These are phyloP conservation scores for Heliconius congener DNA, from an alignment of 1,140 invertebrate species.

Conservation along the genomic window DNA sequence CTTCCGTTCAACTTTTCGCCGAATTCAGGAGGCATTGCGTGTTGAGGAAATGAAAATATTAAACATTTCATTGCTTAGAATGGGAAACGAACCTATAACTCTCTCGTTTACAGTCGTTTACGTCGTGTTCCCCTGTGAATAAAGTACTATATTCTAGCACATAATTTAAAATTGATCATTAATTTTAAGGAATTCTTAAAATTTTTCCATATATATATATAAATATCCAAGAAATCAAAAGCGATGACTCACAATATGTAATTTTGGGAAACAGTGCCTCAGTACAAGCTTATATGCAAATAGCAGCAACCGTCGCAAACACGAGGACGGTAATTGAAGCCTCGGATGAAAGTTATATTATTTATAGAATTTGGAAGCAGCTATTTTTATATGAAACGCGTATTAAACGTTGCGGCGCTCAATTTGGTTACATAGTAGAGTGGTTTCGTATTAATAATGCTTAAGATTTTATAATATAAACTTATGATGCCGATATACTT, in stretches of 20 bases:
- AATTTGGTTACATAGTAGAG: background rate
- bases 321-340: constrained; percentile 13
- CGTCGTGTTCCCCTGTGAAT: too few species aligned
- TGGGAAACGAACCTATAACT: too few species aligned
- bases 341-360: constrained; percentile 23
- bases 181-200: too few species aligned
- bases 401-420: background rate
- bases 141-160: too few species aligned
- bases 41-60: too few species aligned
- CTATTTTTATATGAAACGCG: constrained; percentile 13
- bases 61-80: too few species aligned
- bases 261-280: constrained; percentile 3
- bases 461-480: background rate
- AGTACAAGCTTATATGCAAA: background rate
- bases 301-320: background rate
- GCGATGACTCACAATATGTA: constrained; percentile 14
- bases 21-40: too few species aligned
- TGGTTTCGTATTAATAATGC: background rate
- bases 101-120: too few species aligned
- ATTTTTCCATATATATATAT: too few species aligned
- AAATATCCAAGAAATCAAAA: too few species aligned
- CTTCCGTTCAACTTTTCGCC: too few species aligned
- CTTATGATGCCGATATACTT: background rate
- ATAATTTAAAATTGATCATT: too few species aligned
- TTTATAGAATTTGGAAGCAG: constrained; percentile 28